Conservation (phyloP, 1,140 invertebrate genomes). For the Aleiodes sp. region DNA sequence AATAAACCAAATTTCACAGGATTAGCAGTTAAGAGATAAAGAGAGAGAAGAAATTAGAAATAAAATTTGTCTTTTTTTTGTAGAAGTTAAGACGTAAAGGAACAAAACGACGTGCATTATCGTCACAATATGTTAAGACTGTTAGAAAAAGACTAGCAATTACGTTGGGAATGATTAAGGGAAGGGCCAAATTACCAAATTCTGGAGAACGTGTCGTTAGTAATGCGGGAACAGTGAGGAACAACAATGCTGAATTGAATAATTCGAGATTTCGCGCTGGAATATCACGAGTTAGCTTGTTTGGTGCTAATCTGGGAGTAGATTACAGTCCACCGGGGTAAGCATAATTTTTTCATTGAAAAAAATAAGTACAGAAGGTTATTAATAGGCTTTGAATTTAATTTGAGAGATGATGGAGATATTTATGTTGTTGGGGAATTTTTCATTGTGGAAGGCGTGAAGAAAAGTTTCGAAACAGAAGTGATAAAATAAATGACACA, state of each 20-base stretch:
- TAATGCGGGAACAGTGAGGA: constrained; percentile 46
- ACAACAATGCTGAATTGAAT: constrained; percentile 37
- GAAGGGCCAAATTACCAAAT: constrained; percentile 49
- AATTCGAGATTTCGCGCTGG: constrained; percentile 49
- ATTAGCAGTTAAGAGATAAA: neutral
- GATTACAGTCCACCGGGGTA: constrained; percentile 61
- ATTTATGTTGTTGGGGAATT: neutral
- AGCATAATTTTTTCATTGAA: constrained; percentile 38
- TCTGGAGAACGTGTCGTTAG: constrained; percentile 60
- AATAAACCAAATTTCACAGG: neutral
- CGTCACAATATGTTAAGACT: constrained; percentile 40
- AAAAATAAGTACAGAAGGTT: neutral
- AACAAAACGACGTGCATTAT: constrained; percentile 14
- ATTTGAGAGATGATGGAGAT: neutral
- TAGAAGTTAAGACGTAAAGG: constrained; percentile 21
- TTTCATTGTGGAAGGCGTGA: no score
- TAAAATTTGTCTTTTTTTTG: constrained; percentile 28
- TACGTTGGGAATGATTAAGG: constrained; percentile 58
- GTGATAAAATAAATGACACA: no score
- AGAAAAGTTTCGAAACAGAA: no score
- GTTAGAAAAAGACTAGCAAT: constrained; percentile 60
- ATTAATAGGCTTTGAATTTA: neutral
- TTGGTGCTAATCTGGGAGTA: constrained; percentile 53
- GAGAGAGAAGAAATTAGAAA: neutral
- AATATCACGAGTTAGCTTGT: constrained; percentile 56